Evolutionary conservation across 2,797 vertebrate genomes (phyloP).

Genomic region (Dipus sagitta): DNA sequence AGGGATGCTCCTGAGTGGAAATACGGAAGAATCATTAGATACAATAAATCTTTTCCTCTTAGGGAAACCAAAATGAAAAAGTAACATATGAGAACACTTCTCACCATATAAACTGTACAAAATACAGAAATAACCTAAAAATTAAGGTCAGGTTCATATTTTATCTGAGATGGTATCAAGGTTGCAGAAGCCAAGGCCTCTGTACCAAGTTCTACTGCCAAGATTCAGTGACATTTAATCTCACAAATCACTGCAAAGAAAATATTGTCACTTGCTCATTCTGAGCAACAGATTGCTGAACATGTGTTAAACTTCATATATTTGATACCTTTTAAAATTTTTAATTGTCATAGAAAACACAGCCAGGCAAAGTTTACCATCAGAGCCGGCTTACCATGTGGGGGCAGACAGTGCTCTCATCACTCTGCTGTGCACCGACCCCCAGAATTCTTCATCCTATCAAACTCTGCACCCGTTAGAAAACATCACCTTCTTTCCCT

Average conservation of each 20-base stretch:
- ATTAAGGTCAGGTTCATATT: conserved; percentile 48
- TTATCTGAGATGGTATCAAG: background rate
- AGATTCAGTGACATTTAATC: conserved; percentile 14
- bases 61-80: conserved; percentile 64
- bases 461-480: background rate
- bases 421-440: background rate
- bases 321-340: conserved; percentile 40
- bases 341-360: conserved; percentile 11
- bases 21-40: conserved; percentile 57
- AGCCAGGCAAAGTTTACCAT: background rate
- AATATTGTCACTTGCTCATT: conserved; percentile 54
- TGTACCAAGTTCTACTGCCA: background rate
- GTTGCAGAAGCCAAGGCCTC: background rate
- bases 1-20: conserved; percentile 64
- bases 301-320: background rate
- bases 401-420: background rate
- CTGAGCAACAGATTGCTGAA: conserved; percentile 28
- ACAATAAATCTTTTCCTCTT: conserved; percentile 59
- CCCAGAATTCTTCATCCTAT: conserved; percentile 15
- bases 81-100: conserved; percentile 42
- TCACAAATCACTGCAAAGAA: conserved; percentile 35
- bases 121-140: conserved; percentile 31
- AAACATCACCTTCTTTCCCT: background rate
- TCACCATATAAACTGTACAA: conserved; percentile 53
- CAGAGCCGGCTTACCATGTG: conserved; percentile 2